A percentile compares a stretch with the other conserved stretches of the same genome.
These are phyloP conservation scores for Plagiodera versicolora DNA, from an alignment of 2,888 invertebrate species.

Conservation along the genomic window DNA sequence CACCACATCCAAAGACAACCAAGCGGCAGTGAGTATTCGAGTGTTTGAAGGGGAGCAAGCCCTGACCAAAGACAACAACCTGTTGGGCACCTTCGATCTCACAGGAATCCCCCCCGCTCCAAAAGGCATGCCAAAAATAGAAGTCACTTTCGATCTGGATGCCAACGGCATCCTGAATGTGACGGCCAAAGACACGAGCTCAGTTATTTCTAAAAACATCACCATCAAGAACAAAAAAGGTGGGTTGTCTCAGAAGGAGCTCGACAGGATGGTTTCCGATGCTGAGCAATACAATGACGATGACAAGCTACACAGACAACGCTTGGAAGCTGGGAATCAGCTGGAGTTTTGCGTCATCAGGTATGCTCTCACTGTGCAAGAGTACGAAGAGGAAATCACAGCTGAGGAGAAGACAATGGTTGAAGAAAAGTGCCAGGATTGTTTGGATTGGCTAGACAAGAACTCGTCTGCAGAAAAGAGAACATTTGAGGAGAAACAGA, in stretches of 20 bases:
- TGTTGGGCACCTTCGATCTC: slow-evolving; percentile 65
- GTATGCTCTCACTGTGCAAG: no score
- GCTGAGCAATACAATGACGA: no score
- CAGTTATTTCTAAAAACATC: background rate
- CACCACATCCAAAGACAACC: slow-evolving; percentile 69
- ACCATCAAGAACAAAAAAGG: no score
- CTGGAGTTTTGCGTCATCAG: no score
- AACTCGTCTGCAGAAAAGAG: slow-evolving; percentile 62
- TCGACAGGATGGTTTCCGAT: no score
- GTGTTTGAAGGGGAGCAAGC: no score
- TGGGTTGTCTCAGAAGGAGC: slow-evolving; percentile 36
- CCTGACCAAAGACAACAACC: slow-evolving; percentile 78
- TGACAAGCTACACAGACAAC: no score
- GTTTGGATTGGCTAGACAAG: slow-evolving; percentile 66
- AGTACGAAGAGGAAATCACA: no score
- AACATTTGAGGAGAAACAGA: no score
- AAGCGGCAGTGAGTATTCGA: slow-evolving; percentile 71
- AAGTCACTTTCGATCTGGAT: slow-evolving; percentile 73
- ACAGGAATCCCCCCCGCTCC: slow-evolving; percentile 72
- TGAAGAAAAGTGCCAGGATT: slow-evolving; percentile 59
- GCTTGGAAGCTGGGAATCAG: no score
- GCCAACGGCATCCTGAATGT: no score
- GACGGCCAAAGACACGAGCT: background rate
- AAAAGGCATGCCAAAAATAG: slow-evolving; percentile 68
- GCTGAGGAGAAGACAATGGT: slow-evolving; percentile 63